Evolutionary conservation across 2,797 vertebrate genomes (phyloP), one percentile per base, ranked within the genome.

Genomic region (Microhierax caerulescens): DNA sequence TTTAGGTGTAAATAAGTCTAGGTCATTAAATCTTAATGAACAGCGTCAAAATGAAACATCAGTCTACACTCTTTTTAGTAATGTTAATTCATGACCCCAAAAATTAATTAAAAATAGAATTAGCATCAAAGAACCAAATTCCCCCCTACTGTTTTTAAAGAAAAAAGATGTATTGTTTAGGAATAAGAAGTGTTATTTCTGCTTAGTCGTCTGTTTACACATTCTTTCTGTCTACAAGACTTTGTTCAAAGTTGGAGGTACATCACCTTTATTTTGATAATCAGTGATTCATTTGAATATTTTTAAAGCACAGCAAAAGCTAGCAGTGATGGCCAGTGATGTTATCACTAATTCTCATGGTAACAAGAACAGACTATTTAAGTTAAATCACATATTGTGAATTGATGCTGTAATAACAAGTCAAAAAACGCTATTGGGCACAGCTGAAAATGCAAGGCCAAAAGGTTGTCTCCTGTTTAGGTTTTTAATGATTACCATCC

Each of bases 1-100:
- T 98, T 97, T 98, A 97, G 93, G 97, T 97, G 94, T 98, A 98
- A 98, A 98, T 97, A 98, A 97, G 95, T 75, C 80, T 96, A 88
- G 83, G 47, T 57, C 65, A 96, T 98, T 97, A 97, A 97, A 97
- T 96, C 17, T 86, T 97, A 97, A 98, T 91, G 91, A 92, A 94
- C 61, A 96, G 43, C 14, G 10, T 90, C 68, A 90, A 84, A 88
- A 68, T 50, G 61, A 93, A 92, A 91, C 80, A 76, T 94, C 73
- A 80, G 64, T 53, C 81, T 91, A 91, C 73, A 73, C 53, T 90
- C 63, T 82, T 85, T 95, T 32, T 50, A 72, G 80, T 50, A 85
- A 90, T 72, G 77, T 87, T 28, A 86, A 94, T 77, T 74, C 54
- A 85, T 84, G 73, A 95, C 79, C 60, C 69, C 48, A 78, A 94